A percentile compares a stretch with the other conserved stretches of the same genome.
Conservation (phyloP, 2,888 invertebrate genomes). For the Tetragonisca angustula region DNA sequence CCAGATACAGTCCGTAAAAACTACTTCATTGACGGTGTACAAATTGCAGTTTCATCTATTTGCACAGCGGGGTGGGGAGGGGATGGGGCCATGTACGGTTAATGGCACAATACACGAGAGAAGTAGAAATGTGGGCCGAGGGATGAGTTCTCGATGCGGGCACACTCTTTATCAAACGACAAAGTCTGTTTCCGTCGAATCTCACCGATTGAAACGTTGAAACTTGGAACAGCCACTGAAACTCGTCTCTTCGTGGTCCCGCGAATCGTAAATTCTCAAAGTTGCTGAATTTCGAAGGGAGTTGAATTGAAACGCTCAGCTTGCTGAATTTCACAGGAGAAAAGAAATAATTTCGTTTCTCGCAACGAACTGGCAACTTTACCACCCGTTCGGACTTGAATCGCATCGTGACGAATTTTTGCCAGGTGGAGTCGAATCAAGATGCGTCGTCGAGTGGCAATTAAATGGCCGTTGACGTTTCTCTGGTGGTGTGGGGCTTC, state of each 20-base stretch:
- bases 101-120: neutral
- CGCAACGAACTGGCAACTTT: neutral
- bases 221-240: no score
- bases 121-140: no score
- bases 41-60: slow-evolving; percentile 29
- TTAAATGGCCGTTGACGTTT: slow-evolving; percentile 79
- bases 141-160: neutral
- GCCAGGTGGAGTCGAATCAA: slow-evolving; percentile 72
- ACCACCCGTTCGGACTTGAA: no score
- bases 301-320: fast-evolving
- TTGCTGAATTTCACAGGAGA: neutral
- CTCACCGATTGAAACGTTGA: neutral
- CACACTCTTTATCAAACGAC: neutral
- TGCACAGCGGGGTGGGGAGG: neutral
- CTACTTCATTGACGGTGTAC: slow-evolving; percentile 29
- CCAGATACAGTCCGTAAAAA: neutral
- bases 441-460: slow-evolving; percentile 74
- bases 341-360: neutral
- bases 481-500: slow-evolving; percentile 51
- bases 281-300: neutral
- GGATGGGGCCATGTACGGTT: no score
- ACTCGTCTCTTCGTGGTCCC: no score
- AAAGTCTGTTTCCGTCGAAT: neutral
- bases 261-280: neutral
- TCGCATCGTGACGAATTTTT: slow-evolving; percentile 27